phyloP scores from a whole-genome alignment of 2,797 vertebrate genomes.

The Ficedula albicollis region DNA sequence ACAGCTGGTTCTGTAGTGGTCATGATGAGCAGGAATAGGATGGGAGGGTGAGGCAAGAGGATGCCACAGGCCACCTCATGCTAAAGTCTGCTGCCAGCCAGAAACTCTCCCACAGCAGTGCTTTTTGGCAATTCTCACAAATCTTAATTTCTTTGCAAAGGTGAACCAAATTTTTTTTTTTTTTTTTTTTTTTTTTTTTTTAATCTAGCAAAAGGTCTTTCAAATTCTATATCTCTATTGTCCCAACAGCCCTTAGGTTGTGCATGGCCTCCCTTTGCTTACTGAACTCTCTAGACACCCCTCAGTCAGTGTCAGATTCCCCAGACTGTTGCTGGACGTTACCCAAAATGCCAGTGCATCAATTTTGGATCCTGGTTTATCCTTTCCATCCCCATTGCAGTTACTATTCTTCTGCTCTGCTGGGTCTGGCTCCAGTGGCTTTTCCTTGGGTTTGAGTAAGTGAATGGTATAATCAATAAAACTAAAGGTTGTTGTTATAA shows the following conservation, averaged over 20 bases:
- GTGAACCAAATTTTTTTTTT: background rate
- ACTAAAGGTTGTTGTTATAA: background rate
- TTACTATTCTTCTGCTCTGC: constrained; percentile 83
- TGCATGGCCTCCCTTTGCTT: too few relatives aligned
- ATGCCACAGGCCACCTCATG: background rate
- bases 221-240: too few relatives aligned
- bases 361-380: constrained; percentile 93
- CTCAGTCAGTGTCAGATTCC: too few relatives aligned
- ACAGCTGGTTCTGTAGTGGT: background rate
- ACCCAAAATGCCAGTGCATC: constrained; percentile 82
- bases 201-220: too few relatives aligned
- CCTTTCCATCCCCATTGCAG: constrained; percentile 83
- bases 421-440: constrained; percentile 93
- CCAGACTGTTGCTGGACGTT: too few relatives aligned
- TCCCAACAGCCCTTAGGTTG: too few relatives aligned
- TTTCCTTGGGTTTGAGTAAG: constrained; percentile 91
- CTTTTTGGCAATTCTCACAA: background rate
- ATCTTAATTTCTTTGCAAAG: background rate
- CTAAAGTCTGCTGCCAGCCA: background rate
- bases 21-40: background rate
- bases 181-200: background rate
- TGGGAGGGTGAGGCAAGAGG: background rate
- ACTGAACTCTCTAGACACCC: too few relatives aligned
- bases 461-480: constrained; percentile 29
- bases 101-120: background rate